Conservation (phyloP, 2,113 vertebrate species). For the Xenopus tropicalis region DNA sequence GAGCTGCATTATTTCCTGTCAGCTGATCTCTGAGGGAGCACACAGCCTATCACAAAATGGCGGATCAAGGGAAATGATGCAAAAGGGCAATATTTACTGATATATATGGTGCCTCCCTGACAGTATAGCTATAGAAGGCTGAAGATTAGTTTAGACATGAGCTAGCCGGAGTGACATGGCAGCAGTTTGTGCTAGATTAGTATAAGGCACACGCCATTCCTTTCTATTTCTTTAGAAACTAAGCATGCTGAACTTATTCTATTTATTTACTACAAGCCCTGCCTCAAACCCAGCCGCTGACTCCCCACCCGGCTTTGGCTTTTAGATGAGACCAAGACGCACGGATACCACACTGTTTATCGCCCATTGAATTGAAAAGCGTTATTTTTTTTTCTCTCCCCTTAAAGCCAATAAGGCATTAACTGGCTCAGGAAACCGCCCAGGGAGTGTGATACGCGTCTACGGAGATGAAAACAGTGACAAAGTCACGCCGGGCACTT, state of each 20-base stretch:
- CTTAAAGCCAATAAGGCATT: slow-evolving; percentile 75
- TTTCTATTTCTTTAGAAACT: slow-evolving; percentile 63
- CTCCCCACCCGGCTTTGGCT: slow-evolving; percentile 71
- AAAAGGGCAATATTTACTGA: too few relatives aligned
- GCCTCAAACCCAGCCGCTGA: slow-evolving; percentile 70
- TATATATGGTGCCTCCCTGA: too few relatives aligned
- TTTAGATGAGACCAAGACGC: slow-evolving; percentile 65
- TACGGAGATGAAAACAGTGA: slow-evolving; percentile 92
- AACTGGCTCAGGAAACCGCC: slow-evolving; percentile 70
- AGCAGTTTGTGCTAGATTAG: slow-evolving; percentile 65
- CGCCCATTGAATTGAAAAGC: too few relatives aligned
- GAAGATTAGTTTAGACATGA: too few relatives aligned
- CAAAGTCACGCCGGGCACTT: slow-evolving; percentile 90
- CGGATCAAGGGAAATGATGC: too few relatives aligned
- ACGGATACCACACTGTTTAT: slow-evolving; percentile 50
- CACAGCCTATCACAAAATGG: too few relatives aligned
- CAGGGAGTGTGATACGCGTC: slow-evolving; percentile 82
- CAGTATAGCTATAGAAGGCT: too few relatives aligned
- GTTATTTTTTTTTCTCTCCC: slow-evolving; percentile 42
- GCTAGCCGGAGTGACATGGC: too few relatives aligned
- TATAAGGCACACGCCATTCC: slow-evolving; percentile 73
- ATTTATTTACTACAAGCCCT: slow-evolving; percentile 63
- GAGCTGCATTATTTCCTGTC: too few relatives aligned
- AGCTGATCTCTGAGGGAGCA: too few relatives aligned
- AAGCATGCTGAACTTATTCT: slow-evolving; percentile 66